A percentile compares a stretch with the other conserved stretches of the same genome.
Evolutionary conservation across 2,797 vertebrate species (phyloP).

Genomic region (Pitangus sulphuratus): DNA sequence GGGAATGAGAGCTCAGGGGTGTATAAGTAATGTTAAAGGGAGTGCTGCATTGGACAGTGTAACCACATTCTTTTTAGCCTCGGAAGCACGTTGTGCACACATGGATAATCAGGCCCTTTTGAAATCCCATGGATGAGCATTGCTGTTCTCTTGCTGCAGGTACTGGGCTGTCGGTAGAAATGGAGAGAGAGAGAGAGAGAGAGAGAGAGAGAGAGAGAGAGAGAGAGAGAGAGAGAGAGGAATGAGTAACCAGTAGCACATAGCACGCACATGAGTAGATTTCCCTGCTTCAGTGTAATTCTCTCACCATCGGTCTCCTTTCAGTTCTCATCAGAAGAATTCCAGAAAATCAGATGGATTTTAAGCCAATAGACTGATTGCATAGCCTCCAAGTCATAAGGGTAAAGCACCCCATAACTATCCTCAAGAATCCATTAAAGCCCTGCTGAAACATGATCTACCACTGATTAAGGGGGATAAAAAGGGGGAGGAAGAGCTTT

Average conservation of each 20-base stretch:
- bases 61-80: not conserved
- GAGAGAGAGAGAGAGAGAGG: not conserved
- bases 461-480: conserved; percentile 26
- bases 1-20: not conserved
- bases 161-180: not conserved
- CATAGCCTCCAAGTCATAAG: not conserved
- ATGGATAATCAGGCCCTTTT: not conserved
- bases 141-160: not conserved
- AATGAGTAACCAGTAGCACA: conserved; percentile 1
- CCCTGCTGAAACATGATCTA: conserved; percentile 31
- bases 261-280: not conserved
- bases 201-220: not conserved
- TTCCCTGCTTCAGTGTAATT: not conserved
- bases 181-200: not conserved
- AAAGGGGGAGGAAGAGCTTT: not conserved
- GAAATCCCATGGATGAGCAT: accelerated
- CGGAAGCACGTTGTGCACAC: not conserved
- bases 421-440: conserved; percentile 30
- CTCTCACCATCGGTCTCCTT: not conserved
- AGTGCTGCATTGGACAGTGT: not conserved
- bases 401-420: not conserved
- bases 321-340: conserved; percentile 26
- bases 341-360: conserved; percentile 42
- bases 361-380: conserved; percentile 15
- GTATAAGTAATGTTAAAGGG: not conserved